A percentile compares a stretch with the other conserved stretches of the same genome.
Evolutionary conservation across 2,888 invertebrate species (phyloP).

Genomic region (Zygaena filipendulae): DNA sequence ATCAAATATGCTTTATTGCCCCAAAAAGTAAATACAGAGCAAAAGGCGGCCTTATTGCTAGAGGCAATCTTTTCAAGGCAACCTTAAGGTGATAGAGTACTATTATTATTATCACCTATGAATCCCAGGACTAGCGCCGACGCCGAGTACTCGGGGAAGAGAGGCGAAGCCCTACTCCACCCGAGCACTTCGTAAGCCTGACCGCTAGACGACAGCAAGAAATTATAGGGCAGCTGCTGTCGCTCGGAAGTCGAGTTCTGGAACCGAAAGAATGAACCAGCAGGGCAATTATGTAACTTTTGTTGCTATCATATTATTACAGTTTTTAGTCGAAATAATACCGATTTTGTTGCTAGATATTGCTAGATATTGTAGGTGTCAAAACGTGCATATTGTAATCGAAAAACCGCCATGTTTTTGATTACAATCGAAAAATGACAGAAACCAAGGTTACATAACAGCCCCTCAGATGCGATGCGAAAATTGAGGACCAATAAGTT

Average conservation of each 20-base stretch:
- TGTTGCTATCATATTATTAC: conserved; percentile 23
- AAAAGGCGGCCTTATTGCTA: no score
- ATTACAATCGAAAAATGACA: no score
- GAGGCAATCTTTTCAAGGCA: no score
- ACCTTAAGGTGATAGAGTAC: no score
- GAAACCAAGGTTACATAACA: no score
- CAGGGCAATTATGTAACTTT: no score
- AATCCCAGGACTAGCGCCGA: conserved; percentile 43
- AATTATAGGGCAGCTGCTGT: conserved; percentile 57
- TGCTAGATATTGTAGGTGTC: no score
- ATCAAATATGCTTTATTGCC: no score
- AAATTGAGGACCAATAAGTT: background rate
- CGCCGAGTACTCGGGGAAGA: conserved; percentile 20
- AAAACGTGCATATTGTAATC: no score
- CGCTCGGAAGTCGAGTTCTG: conserved; percentile 3
- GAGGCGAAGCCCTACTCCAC: conserved; percentile 40
- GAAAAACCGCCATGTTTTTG: no score
- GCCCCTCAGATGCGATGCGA: background rate
- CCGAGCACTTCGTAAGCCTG: conserved; percentile 55
- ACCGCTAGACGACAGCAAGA: conserved; percentile 55
- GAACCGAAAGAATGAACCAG: conserved; percentile 14
- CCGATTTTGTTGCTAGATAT: conserved; percentile 10
- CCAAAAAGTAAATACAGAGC: no score
- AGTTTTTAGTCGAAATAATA: conserved; percentile 4
- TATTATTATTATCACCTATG: no score